A percentile compares a stretch with the other conserved stretches of the same genome.
Evolutionary conservation across 2,888 invertebrate species (phyloP).

Genomic region (Eilema griseolum): DNA sequence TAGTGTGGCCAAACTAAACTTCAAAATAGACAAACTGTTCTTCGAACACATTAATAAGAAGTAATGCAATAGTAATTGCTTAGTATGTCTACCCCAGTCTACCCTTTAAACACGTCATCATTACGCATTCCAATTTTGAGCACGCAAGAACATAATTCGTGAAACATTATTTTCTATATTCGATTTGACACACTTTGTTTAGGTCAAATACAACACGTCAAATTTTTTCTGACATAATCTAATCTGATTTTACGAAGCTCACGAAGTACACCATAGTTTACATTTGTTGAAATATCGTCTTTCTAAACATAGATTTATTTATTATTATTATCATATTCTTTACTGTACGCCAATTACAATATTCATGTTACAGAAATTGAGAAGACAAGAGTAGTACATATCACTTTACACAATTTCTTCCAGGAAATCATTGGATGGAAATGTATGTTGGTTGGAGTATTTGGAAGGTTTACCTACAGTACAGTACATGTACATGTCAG

Average conservation of each 20-base stretch:
- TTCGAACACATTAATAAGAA: background rate
- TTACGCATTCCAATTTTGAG: constrained; percentile 19
- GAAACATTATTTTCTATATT: constrained; percentile 19
- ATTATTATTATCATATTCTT: background rate
- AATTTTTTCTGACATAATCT: constrained; percentile 8
- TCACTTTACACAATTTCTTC: no score
- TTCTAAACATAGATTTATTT: background rate
- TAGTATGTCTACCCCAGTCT: background rate
- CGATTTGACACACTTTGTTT: constrained; percentile 20
- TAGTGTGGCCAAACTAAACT: background rate
- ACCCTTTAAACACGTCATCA: constrained; percentile 13
- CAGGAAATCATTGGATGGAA: no score
- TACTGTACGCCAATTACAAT: no score
- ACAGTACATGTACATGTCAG: no score
- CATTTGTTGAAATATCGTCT: background rate
- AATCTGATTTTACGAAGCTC: constrained; percentile 10
- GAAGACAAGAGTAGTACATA: no score
- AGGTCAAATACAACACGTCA: constrained; percentile 19
- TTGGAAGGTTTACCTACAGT: no score
- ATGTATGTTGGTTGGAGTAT: no score
- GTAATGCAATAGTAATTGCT: background rate
- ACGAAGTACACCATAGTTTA: constrained; percentile 9
- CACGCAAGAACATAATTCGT: constrained; percentile 22
- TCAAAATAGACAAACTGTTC: background rate
- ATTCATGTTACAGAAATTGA: no score